A percentile compares a stretch with the other conserved stretches of the same genome.
Evolutionary conservation across 2,113 vertebrate genomes (phyloP).

Genomic region (Pluvianellus socialis): DNA sequence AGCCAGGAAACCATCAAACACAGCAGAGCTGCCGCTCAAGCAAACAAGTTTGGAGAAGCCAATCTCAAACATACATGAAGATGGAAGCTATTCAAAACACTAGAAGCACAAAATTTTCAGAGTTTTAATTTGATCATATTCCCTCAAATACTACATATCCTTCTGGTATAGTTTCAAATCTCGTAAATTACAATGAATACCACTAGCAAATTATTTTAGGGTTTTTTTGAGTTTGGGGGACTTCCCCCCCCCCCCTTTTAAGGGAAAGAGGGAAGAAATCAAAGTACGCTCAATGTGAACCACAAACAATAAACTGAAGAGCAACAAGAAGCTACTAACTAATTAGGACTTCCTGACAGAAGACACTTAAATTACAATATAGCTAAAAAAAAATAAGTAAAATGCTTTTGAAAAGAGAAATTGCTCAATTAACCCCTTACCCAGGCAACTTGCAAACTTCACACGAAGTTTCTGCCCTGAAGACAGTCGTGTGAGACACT

Average conservation of each 20-base stretch:
- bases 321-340: not conserved
- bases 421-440: not conserved
- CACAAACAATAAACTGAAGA: not conserved
- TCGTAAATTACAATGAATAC: not conserved
- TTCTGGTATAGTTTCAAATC: not conserved
- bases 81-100: not conserved
- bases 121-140: not conserved
- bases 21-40: not conserved
- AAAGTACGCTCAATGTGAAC: not conserved
- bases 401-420: not conserved
- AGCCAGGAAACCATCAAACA: not conserved
- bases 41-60: not conserved
- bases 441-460: not conserved
- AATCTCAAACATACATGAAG: not conserved
- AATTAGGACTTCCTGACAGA: not conserved
- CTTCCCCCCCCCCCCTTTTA: not conserved
- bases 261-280: not conserved
- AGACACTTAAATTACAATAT: not conserved
- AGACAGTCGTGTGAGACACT: not conserved
- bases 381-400: not conserved
- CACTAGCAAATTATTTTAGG: not conserved
- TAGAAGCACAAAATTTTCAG: not conserved
- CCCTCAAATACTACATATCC: not conserved
- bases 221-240: not conserved
- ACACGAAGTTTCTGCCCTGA: not conserved